Conservation (phyloP, 2,888 invertebrate genomes). For the Drosophila setosimentum region DNA sequence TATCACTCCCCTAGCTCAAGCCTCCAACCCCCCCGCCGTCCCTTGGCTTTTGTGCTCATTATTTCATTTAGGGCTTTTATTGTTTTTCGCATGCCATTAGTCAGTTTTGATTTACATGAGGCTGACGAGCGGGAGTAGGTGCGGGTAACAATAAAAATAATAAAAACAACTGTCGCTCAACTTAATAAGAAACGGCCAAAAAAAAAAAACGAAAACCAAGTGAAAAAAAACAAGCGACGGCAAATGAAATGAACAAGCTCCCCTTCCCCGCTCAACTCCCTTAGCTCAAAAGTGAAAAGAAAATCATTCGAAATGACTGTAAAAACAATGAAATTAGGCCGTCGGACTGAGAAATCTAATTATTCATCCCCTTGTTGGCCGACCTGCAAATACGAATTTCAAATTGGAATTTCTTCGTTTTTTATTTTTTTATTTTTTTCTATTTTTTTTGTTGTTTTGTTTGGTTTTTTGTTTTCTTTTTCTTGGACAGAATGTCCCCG, state of each 20-base stretch:
- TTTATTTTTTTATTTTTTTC: not conserved
- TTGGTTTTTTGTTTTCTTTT: constrained; percentile 21
- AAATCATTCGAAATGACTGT: constrained; percentile 83
- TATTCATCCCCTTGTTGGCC: constrained; percentile 82
- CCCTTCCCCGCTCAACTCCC: not conserved
- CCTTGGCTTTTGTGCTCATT: constrained; percentile 60
- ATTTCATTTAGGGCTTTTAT: constrained; percentile 81
- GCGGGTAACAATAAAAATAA: constrained; percentile 76
- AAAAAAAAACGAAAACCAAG: constrained; percentile 17
- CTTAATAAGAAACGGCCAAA: constrained; percentile 74
- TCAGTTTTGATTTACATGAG: constrained; percentile 80
- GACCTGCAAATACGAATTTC: constrained; percentile 46
- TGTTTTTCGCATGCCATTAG: constrained; percentile 83
- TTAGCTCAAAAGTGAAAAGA: constrained; percentile 59
- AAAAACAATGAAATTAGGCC: constrained; percentile 84
- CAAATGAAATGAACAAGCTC: constrained; percentile 57
- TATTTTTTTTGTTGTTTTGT: constrained; percentile 3
- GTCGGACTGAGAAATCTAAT: constrained; percentile 82
- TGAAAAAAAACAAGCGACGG: constrained; percentile 29
- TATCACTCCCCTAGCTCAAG: constrained; percentile 29
- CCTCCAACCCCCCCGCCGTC: not conserved
- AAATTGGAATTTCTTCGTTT: constrained; percentile 33
- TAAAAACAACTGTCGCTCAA: constrained; percentile 82
- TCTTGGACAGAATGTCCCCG: constrained; percentile 2
- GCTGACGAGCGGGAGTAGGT: constrained; percentile 7